Evolutionary conservation across 2,888 invertebrate species (phyloP).

Genomic region (Scaeva pyrastri): DNA sequence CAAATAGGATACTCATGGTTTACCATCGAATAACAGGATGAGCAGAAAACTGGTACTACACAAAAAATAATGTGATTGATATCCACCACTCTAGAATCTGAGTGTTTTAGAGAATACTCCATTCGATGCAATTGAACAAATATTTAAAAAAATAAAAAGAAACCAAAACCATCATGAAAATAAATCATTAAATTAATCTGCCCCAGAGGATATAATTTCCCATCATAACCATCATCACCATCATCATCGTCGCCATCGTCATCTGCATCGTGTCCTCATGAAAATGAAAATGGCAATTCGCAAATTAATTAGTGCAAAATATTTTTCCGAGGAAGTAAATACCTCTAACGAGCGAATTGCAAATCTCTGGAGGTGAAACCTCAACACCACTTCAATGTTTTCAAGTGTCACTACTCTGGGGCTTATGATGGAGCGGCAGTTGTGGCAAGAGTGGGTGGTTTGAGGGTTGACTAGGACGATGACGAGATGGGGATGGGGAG

Average conservation of each 20-base stretch:
- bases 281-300: conserved; percentile 61
- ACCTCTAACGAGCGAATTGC: conserved; percentile 71
- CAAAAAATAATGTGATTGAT: conserved; percentile 50
- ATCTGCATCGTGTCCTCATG: not conserved
- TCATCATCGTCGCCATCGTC: not conserved
- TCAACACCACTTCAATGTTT: conserved; percentile 69
- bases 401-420: conserved; percentile 51
- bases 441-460: not conserved
- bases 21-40: conserved; percentile 60
- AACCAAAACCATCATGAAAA: conserved; percentile 54
- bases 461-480: too few species aligned
- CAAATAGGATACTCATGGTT: conserved; percentile 25
- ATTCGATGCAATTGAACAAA: conserved; percentile 33
- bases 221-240: conserved; percentile 24
- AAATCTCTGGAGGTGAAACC: conserved; percentile 73
- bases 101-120: not conserved
- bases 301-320: conserved; percentile 71
- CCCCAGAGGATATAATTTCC: conserved; percentile 70
- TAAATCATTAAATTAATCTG: conserved; percentile 76
- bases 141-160: not conserved
- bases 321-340: conserved; percentile 49
- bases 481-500: conserved; percentile 2
- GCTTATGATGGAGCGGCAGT: not conserved
- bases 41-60: conserved; percentile 47
- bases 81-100: conserved; percentile 13